phyloP scores from a whole-genome alignment of 2,797 vertebrate species.

The Poliocrania exsul region DNA sequence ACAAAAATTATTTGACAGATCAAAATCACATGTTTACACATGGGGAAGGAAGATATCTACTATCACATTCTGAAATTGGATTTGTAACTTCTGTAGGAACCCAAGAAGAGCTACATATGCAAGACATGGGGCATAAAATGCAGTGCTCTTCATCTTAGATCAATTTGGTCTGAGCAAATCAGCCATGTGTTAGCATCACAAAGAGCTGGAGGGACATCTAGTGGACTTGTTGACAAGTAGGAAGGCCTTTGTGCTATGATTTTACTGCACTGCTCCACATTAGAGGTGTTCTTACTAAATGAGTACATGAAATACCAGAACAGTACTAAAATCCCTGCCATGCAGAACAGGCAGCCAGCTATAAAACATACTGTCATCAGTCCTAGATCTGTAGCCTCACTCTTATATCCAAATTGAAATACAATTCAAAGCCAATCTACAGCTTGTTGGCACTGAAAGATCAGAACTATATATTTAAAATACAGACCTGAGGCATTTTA shows the following conservation, averaged over 20 bases:
- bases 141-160: neutral
- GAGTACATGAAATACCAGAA: neutral
- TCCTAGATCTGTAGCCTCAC: neutral
- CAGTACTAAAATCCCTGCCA: neutral
- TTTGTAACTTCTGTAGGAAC: neutral
- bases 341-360: neutral
- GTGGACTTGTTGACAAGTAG: slow-evolving; percentile 13
- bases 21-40: neutral
- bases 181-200: neutral
- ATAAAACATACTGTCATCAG: neutral
- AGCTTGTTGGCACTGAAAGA: neutral
- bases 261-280: neutral
- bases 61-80: neutral
- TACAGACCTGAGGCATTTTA: neutral
- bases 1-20: neutral
- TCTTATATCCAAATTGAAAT: neutral
- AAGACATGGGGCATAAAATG: neutral
- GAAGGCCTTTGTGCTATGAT: neutral
- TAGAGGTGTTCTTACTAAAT: neutral
- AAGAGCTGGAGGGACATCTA: slow-evolving; percentile 67
- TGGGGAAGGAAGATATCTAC: neutral
- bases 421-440: slow-evolving; percentile 1
- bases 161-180: neutral
- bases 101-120: neutral
- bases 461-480: slow-evolving; percentile 10